Conservation (phyloP, 2,888 invertebrate genomes). For the Lottia gigantea region DNA sequence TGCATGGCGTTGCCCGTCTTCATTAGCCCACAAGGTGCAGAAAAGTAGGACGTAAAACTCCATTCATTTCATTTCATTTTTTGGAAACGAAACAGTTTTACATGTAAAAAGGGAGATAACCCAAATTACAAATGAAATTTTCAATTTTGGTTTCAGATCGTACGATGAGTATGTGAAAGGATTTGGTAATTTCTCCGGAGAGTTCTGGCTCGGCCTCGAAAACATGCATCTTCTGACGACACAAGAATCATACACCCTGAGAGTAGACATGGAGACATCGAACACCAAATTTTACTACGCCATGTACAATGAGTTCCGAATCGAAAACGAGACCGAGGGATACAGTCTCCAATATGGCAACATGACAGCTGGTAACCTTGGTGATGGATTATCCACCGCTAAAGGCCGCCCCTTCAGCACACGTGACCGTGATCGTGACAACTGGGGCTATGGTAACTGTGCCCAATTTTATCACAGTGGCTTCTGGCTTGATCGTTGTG, state of each 20-base stretch:
- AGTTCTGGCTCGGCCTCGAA: conserved; percentile 89
- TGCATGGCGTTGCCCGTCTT: too few species aligned
- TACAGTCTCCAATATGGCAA: conserved; percentile 22
- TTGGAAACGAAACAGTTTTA: too few species aligned
- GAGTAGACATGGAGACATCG: conserved; percentile 32
- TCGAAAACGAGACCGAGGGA: conserved; percentile 20
- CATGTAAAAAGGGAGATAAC: neutral
- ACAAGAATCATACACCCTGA: conserved; percentile 31
- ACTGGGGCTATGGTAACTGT: conserved; percentile 34
- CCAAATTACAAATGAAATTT: neutral
- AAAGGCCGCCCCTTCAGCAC: conserved; percentile 33
- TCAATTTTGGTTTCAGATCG: conserved; percentile 70
- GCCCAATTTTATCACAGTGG: conserved; percentile 36
- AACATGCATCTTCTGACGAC: conserved; percentile 80
- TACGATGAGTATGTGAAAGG: conserved; percentile 84
- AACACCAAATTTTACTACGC: conserved; percentile 35
- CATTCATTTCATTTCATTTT: too few species aligned
- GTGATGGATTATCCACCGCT: conserved; percentile 26
- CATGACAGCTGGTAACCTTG: conserved; percentile 27
- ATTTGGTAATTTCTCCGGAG: conserved; percentile 79
- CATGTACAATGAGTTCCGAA: conserved; percentile 29
- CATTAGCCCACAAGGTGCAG: too few species aligned
- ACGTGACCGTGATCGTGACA: conserved; percentile 33
- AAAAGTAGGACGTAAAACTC: too few species aligned
- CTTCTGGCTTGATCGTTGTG: conserved; percentile 37